Conservation (phyloP, 2,888 invertebrate species). For the Drosophila atripex region DNA sequence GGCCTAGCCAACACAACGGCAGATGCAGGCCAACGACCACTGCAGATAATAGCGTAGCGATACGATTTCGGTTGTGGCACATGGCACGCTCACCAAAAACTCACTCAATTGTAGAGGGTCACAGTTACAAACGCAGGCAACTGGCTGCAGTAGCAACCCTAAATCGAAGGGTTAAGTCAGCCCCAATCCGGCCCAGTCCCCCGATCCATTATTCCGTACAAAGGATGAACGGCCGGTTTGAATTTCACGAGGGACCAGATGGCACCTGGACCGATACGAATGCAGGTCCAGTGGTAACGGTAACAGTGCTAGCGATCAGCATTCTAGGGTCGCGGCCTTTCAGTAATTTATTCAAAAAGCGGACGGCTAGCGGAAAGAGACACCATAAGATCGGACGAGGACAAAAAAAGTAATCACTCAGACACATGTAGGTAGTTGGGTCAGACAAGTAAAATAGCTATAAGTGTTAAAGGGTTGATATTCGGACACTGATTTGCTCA, state of each 20-base stretch:
- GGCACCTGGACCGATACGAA: slow-evolving; percentile 21
- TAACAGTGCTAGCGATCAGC: slow-evolving; percentile 48
- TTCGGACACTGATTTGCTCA: slow-evolving; percentile 26
- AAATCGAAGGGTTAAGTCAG: slow-evolving; percentile 24
- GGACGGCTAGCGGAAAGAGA: slow-evolving; percentile 37
- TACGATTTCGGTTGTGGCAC: background rate
- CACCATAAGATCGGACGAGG: slow-evolving; percentile 15
- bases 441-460: slow-evolving; percentile 13
- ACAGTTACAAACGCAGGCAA: slow-evolving; percentile 30
- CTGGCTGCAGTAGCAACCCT: slow-evolving; percentile 45
- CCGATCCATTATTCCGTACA: slow-evolving; percentile 43
- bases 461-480: slow-evolving; percentile 22
- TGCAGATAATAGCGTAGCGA: slow-evolving; percentile 4
- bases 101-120: slow-evolving; percentile 2
- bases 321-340: slow-evolving; percentile 24
- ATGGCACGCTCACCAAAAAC: background rate
- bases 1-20: slow-evolving; percentile 2
- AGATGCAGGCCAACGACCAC: slow-evolving; percentile 18
- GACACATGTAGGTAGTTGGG: slow-evolving; percentile 33
- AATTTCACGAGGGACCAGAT: slow-evolving; percentile 36
- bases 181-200: slow-evolving; percentile 53
- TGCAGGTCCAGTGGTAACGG: slow-evolving; percentile 49
- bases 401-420: slow-evolving; percentile 57
- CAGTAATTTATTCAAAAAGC: slow-evolving; percentile 45
- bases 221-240: slow-evolving; percentile 19